Evolutionary conservation across 2,113 vertebrate genomes (phyloP).

Genomic region (Acanthisitta chloris): DNA sequence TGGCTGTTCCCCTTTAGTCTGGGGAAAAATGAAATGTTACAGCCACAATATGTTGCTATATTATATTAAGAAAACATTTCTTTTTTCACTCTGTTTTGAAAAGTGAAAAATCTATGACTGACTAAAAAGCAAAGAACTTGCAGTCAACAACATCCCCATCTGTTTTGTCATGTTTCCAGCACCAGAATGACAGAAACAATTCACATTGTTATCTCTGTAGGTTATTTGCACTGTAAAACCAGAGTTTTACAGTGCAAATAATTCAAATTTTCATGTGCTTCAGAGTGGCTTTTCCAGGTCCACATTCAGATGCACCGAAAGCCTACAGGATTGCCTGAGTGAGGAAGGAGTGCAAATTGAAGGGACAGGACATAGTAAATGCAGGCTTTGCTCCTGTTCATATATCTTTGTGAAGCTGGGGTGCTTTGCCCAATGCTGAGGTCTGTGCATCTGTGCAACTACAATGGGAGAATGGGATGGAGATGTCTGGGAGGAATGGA

Average conservation of each 20-base stretch:
- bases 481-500: background rate
- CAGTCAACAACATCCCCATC: background rate
- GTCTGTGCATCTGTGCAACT: background rate
- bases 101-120: background rate
- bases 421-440: background rate
- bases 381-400: rapidly evolving
- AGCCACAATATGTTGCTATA: background rate
- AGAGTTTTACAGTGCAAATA: background rate
- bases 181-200: background rate
- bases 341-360: background rate
- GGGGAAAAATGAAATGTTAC: slow-evolving; percentile 27
- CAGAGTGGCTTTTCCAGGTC: background rate
- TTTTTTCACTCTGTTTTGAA: background rate
- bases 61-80: background rate
- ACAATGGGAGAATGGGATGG: rapidly evolving
- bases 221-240: too few relatives aligned
- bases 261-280: background rate
- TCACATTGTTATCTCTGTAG: background rate
- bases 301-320: background rate
- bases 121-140: slow-evolving; percentile 1
- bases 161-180: background rate
- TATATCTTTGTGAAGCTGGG: background rate
- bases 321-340: rapidly evolving
- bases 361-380: background rate
- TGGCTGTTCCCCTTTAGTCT: background rate